Conservation (phyloP, 2,888 invertebrate genomes). For the Aphodius sticticus region DNA sequence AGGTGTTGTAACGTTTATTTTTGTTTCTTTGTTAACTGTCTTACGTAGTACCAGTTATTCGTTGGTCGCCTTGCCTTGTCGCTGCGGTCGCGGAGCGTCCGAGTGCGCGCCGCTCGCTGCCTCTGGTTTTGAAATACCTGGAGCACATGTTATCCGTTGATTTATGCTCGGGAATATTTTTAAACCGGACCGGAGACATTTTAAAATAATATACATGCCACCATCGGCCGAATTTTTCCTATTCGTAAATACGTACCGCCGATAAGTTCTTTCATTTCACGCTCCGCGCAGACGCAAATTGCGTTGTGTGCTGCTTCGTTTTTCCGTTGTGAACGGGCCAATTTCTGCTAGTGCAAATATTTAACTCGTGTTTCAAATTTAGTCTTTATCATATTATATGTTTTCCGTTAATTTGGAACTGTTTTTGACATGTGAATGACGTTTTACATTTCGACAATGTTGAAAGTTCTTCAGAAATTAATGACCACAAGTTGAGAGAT, state of each 20-base stretch:
- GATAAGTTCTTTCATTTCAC: not conserved
- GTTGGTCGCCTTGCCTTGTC: not conserved
- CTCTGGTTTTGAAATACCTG: constrained; percentile 4
- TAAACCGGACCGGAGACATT: constrained; percentile 52
- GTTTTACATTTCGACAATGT: too few relatives aligned
- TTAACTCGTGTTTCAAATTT: too few relatives aligned
- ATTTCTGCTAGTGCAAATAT: not conserved
- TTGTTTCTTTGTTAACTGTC: not conserved
- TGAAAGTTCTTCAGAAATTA: too few relatives aligned
- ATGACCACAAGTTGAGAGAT: too few relatives aligned
- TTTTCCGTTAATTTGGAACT: too few relatives aligned
- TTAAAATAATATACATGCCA: constrained; percentile 46
- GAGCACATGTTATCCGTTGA: constrained; percentile 54
- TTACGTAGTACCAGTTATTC: not conserved
- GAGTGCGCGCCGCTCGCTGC: not conserved
- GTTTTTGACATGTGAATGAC: too few relatives aligned
- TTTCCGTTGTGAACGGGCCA: not conserved
- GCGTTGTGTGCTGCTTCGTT: not conserved
- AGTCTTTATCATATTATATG: too few relatives aligned
- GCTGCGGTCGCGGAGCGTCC: not conserved
- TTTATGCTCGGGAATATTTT: constrained; percentile 54
- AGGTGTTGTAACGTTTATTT: constrained; percentile 4
- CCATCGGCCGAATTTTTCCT: constrained; percentile 36
- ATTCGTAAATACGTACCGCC: not conserved
- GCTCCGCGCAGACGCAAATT: not conserved